Evolutionary conservation across 2,113 vertebrate genomes (phyloP).

Genomic region (Pardalotus punctatus): DNA sequence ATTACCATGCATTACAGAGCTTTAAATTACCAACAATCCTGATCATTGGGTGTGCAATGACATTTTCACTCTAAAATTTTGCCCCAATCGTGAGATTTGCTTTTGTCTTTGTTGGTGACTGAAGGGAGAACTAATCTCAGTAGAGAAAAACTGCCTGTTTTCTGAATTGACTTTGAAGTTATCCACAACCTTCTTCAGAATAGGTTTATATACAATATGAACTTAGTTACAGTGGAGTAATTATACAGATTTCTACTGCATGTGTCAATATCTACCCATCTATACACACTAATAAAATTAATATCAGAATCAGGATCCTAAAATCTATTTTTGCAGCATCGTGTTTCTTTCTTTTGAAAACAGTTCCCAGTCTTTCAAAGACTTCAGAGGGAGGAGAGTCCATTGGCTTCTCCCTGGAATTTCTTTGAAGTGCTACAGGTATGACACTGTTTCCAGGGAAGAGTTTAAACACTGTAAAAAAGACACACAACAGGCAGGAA

Average conservation of each 20-base stretch:
- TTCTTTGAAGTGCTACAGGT: background rate
- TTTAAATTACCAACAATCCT: background rate
- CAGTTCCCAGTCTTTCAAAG: background rate
- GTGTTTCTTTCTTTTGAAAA: background rate
- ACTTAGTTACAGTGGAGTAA: background rate
- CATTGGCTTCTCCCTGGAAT: background rate
- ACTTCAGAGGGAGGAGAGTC: background rate
- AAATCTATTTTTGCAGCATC: background rate
- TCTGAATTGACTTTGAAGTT: background rate
- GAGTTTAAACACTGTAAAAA: background rate
- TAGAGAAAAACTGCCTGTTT: background rate
- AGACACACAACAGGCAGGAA: background rate
- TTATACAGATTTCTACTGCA: background rate
- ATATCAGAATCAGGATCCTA: background rate
- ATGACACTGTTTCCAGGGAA: background rate
- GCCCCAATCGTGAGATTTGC: background rate
- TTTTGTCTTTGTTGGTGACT: background rate
- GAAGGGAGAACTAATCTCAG: background rate
- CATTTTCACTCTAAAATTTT: background rate
- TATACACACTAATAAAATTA: background rate
- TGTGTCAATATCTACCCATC: background rate
- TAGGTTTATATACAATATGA: background rate
- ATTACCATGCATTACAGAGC: background rate
- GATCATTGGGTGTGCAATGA: background rate
- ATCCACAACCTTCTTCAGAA: background rate